phyloP scores from a whole-genome alignment of 2,888 invertebrate species.

The Netelia inedita region DNA sequence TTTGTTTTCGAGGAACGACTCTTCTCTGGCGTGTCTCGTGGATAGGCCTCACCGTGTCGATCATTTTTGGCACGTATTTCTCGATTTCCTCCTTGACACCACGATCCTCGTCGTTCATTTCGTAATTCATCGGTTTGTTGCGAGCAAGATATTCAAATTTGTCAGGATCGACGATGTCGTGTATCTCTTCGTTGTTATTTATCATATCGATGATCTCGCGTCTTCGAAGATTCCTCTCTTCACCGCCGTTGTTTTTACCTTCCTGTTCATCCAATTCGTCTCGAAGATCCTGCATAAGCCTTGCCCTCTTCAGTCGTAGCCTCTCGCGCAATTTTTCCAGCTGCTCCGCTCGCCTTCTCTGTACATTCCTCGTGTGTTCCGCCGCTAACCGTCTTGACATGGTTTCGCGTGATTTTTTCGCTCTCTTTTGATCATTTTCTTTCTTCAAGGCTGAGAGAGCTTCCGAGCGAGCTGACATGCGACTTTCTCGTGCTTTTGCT shows the following conservation, averaged over 20 bases:
- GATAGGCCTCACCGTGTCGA: constrained; percentile 61
- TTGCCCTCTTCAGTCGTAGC: constrained; percentile 70
- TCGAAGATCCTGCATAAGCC: constrained; percentile 70
- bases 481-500: constrained; percentile 54
- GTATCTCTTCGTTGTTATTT: constrained; percentile 58
- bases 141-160: constrained; percentile 68
- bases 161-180: constrained; percentile 65
- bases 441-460: constrained; percentile 66
- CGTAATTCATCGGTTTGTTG: constrained; percentile 61
- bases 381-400: constrained; percentile 51
- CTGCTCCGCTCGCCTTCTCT: constrained; percentile 69
- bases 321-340: constrained; percentile 71
- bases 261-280: constrained; percentile 69
- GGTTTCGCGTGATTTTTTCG: constrained; percentile 59
- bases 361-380: constrained; percentile 62
- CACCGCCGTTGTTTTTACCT: constrained; percentile 50
- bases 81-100: not conserved
- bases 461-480: constrained; percentile 65
- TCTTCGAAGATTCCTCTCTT: constrained; percentile 64
- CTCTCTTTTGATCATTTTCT: constrained; percentile 66
- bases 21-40: constrained; percentile 56
- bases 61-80: constrained; percentile 59
- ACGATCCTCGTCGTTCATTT: not conserved
- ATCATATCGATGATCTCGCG: constrained; percentile 70
- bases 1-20: constrained; percentile 25